Conservation (phyloP, 2,113 vertebrate species). For the Misgurnus mizolepis region DNA sequence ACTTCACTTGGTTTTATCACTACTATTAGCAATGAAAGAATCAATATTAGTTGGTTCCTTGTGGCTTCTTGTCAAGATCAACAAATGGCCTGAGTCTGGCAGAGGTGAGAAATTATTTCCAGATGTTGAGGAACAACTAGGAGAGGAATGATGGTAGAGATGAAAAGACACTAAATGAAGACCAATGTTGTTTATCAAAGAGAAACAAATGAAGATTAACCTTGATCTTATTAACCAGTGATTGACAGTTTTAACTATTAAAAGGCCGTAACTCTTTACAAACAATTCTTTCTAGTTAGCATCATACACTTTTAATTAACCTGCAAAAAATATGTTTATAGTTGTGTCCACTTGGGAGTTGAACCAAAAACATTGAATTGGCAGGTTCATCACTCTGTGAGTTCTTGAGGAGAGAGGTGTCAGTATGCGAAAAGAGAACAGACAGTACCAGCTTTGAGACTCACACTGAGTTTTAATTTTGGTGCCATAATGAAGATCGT, state of each 20-base stretch:
- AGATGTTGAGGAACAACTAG: constrained; percentile 44
- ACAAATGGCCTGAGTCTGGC: constrained; percentile 50
- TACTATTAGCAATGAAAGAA: constrained; percentile 37
- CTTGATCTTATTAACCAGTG: no score
- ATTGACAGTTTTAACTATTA: not conserved
- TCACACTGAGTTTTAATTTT: constrained; percentile 54
- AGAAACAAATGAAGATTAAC: not conserved
- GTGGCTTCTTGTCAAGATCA: constrained; percentile 60
- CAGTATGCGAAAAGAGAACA: constrained; percentile 48
- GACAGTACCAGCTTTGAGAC: constrained; percentile 29
- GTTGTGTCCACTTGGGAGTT: not conserved
- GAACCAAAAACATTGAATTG: constrained; percentile 14
- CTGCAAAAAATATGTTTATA: not conserved
- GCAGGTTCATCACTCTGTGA: constrained; percentile 44
- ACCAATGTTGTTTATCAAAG: not conserved
- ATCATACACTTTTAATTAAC: not conserved
- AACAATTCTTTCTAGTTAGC: no score
- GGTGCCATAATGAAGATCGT: constrained; percentile 54
- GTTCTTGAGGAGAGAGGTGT: constrained; percentile 45
- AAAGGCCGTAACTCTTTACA: not conserved
- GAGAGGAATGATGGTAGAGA: constrained; percentile 6
- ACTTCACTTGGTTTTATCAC: constrained; percentile 34
- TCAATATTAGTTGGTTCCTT: constrained; percentile 41
- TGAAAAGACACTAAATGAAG: constrained; percentile 18
- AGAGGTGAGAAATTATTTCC: constrained; percentile 55